Evolutionary conservation across 2,797 vertebrate species (phyloP), one percentile per base, ranked within the genome.

Genomic region (Syngnathus rostellatus): DNA sequence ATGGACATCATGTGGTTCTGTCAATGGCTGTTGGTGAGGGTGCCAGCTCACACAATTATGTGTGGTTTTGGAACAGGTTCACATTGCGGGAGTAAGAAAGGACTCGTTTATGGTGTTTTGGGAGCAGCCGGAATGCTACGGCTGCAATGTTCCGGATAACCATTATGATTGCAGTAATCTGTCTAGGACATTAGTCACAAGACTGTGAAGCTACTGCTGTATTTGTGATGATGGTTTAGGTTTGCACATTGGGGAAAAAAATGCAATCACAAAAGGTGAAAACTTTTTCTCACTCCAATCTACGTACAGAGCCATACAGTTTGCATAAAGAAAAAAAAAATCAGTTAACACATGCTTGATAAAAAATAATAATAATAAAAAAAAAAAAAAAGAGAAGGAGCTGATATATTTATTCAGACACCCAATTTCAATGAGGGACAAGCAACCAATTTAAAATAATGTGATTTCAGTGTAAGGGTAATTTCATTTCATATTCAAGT

Each of bases 401-500:
- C 14, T 14, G 31, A 5, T 57, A 31, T 16, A 17, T 14, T 31
- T 4, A 54, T 54, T 37, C 54, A 57, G 10, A 31, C 54, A 31
- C 23, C 68, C 69, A 62, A 62, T 50, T 71, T 0, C 57, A 73
- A 78, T 59, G 68, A 72, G 64, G 76, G 81, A 81, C 70, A 76
- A 72, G 16, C 48, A 71, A 78, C 75, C 12, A 17, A 74, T 71
- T 74, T 63, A 59, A 73, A 86, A 71, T 77, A 77, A 78, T 70
- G 43, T 76, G 66, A 83, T 82, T 87, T 81, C 66, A 77, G 79
- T 76, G 71, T 65, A 58, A 72, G 66, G 63, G 55, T 75, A 25
- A 76, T 79, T 84, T 83, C 70, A 68, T 85, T 84, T 59, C 75
- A 78, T 75, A 83, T 83, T 84, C 75, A 80, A 83, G 81, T 76